Evolutionary conservation across 64 coral and sea anemone genomes (phyloP).

Genomic region (Exaiptasia diaphana): DNA sequence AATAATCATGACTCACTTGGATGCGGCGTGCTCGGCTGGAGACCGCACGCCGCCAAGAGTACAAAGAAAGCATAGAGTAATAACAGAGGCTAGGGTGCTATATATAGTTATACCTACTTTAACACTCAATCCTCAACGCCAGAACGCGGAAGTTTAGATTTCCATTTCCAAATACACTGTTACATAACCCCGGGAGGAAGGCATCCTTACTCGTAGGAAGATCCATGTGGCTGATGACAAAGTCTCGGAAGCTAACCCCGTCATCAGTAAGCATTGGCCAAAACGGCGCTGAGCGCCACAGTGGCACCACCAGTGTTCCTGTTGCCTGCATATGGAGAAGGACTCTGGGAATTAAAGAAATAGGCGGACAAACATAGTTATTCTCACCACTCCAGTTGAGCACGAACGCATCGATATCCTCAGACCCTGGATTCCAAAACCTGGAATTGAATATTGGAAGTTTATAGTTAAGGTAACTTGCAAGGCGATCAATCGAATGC

Average conservation of each 20-base stretch:
- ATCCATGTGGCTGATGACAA: conserved; percentile 50
- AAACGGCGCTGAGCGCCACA: conserved; percentile 1
- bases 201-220: background rate
- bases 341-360: conserved; percentile 44
- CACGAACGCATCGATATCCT: conserved; percentile 47
- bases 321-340: conserved; percentile 44
- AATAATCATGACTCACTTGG: background rate
- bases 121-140: conserved; percentile 45
- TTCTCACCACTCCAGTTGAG: conserved; percentile 46
- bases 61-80: background rate
- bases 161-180: conserved; percentile 16
- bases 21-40: conserved; percentile 7
- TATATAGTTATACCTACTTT: no score
- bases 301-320: conserved; percentile 20
- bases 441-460: conserved; percentile 43
- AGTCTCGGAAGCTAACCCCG: background rate
- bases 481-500: conserved; percentile 49
- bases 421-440: conserved; percentile 48
- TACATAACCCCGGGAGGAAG: conserved; percentile 6
- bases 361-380: conserved; percentile 53
- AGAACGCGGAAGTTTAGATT: conserved; percentile 44
- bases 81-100: no score
- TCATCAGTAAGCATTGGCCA: conserved; percentile 38
- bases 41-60: conserved; percentile 28
- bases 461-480: conserved; percentile 43